Percentiles rank a stretch among this genome's conserved stretches.
These are phyloP conservation scores for Nicator chloris DNA, from an alignment of 2,113 vertebrate genomes.

Conservation along the genomic window DNA sequence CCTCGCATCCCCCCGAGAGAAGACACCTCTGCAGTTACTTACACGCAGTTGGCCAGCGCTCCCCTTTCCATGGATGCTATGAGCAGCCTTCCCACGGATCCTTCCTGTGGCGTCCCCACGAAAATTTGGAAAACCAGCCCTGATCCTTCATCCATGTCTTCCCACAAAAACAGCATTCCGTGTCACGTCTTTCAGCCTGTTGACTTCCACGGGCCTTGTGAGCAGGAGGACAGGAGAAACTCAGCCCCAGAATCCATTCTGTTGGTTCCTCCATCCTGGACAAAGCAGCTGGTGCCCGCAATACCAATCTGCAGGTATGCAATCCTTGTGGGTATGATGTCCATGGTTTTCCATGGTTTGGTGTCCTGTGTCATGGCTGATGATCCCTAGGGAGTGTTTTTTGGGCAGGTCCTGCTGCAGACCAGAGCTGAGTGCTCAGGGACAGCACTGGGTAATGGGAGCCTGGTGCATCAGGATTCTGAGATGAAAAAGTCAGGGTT, in stretches of 20 bases:
- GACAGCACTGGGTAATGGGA: not conserved
- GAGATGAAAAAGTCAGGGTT: not conserved
- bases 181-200: conserved; percentile 77
- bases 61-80: conserved; percentile 79
- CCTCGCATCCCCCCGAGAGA: conserved; percentile 70
- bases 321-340: not conserved
- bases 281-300: conserved; percentile 88
- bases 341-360: fast-evolving
- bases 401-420: not conserved
- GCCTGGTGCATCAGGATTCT: not conserved
- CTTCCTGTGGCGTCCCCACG: conserved; percentile 83
- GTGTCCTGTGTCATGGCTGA: not conserved
- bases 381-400: not conserved
- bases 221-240: conserved; percentile 87
- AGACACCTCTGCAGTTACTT: conserved; percentile 69
- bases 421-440: not conserved
- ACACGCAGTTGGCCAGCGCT: conserved; percentile 65
- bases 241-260: conserved; percentile 83
- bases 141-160: conserved; percentile 79
- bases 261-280: conserved; percentile 89
- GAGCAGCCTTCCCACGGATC: conserved; percentile 76
- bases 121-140: conserved; percentile 91
- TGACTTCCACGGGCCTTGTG: conserved; percentile 85
- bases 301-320: conserved; percentile 90
- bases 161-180: conserved; percentile 78